A percentile compares a stretch with the other conserved stretches of the same genome.
Conservation (phyloP, 2,113 vertebrate species). For the Otolemur garnettii region DNA sequence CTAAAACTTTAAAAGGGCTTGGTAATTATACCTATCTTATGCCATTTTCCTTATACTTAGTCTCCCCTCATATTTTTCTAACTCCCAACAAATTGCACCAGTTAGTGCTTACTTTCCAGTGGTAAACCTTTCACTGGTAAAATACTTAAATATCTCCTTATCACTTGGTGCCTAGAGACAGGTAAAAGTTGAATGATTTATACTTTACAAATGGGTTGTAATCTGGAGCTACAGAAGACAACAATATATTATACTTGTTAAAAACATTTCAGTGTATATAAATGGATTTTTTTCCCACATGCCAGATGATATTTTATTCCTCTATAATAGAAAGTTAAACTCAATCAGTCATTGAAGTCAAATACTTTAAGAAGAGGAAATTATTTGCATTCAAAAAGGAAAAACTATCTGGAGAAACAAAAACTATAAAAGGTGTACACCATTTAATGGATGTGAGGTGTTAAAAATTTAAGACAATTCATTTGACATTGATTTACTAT, state of each 20-base stretch:
- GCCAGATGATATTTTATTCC: constrained; percentile 38
- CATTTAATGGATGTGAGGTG: not conserved
- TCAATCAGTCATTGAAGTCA: constrained; percentile 12
- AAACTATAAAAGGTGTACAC: not conserved
- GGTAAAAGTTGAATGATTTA: constrained; percentile 38
- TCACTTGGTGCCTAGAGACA: not conserved
- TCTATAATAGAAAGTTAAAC: constrained; percentile 27
- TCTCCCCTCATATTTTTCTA: not conserved
- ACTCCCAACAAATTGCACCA: not conserved
- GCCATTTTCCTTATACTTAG: not conserved
- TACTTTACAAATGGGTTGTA: constrained; percentile 30
- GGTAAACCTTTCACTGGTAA: not conserved
- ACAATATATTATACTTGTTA: constrained; percentile 29
- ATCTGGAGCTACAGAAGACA: constrained; percentile 14
- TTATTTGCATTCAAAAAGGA: constrained; percentile 13
- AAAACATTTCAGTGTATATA: constrained; percentile 58
- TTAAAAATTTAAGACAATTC: not conserved
- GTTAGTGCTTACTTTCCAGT: not conserved
- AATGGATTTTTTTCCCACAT: constrained; percentile 27
- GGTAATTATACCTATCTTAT: not conserved
- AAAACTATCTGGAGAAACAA: not conserved
- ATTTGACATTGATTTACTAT: constrained; percentile 35
- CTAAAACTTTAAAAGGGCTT: not conserved
- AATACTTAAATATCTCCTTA: not conserved
- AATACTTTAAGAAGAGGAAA: not conserved